phyloP scores from a whole-genome alignment of 2,888 invertebrate species.

The Pyrochroa serraticornis region DNA sequence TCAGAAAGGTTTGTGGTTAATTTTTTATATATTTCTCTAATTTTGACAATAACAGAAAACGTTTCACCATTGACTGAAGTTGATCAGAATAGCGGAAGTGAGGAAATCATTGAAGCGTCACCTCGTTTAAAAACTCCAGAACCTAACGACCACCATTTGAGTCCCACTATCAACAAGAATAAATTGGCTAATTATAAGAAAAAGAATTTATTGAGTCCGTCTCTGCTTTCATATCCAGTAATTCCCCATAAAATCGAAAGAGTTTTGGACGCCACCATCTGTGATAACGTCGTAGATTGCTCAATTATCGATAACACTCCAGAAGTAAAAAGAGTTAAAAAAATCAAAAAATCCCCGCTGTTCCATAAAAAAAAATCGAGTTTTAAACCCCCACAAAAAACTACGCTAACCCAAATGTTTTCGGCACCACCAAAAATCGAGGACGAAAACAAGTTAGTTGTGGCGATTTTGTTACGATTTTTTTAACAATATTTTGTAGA shows the following conservation, averaged over 20 bases:
- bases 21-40: not conserved
- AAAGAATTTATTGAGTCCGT: constrained; percentile 6
- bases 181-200: constrained; percentile 22
- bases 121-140: not conserved
- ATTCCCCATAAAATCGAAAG: constrained; percentile 1
- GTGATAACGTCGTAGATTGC: constrained; percentile 27
- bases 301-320: constrained; percentile 39
- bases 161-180: constrained; percentile 32
- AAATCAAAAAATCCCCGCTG: constrained; percentile 6
- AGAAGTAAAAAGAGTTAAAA: constrained; percentile 20
- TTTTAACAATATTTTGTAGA: constrained; percentile 8
- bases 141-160: constrained; percentile 8
- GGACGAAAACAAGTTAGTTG: constrained; percentile 5
- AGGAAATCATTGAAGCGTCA: not conserved
- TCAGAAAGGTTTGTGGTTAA: constrained; percentile 3
- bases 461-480: not conserved
- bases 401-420: constrained; percentile 42
- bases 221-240: not conserved
- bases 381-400: constrained; percentile 21
- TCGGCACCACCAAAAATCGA: constrained; percentile 12
- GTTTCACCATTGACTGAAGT: not conserved
- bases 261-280: constrained; percentile 8
- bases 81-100: not conserved
- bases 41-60: not conserved
- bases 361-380: constrained; percentile 6